Evolutionary conservation across 2,888 invertebrate genomes (phyloP), one percentile per base, ranked within the genome.

Genomic region (Eupithecia centaureata): DNA sequence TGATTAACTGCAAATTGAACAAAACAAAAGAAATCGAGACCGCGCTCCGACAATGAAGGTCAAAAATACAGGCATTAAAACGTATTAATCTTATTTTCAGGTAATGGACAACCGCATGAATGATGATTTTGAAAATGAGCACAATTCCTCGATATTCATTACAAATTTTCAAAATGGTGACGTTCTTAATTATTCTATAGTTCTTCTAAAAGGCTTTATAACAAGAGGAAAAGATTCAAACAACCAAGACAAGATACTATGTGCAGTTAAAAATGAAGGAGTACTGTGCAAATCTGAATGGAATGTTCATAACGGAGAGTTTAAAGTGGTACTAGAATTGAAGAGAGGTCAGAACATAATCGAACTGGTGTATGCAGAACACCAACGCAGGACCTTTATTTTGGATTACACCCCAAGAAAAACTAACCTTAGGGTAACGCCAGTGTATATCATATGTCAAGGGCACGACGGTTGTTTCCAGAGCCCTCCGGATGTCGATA

Each of bases 371-470:
- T 95, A 94, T 73, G 89, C 94, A 58, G 87, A 91, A 54, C 89
- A 91, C 70, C 86, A 90, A 76, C 79, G 79, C 58, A 88, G 90
- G 74, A 88, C 88, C 59, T 77, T 96, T 32, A 78, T 88, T 63
- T 79, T 96, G 61, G 89, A 94, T 28, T 95, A 95, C 81, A 88
- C 91, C 73, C 95, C 95, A 15, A 87, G 94, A 68, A 90, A 91
- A 72, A 95, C 95, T 5, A 92, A 94, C 79, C 89, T 95, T 61
- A 90, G 94, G 77, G 96, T 97, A 68, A 95, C 96, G 42, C 97
- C 98, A 22, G 94, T 98, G 22, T 97, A 98, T 83, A 95, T 98
- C 63, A 95, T 97, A 78, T 97, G 97, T 84, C 94, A 95, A 76
- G 96, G 96, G 71, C 96, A 97, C 83, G 95, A 96, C 87, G 97